Evolutionary conservation across 2,797 vertebrate genomes (phyloP).

Genomic region (Uromys caudimaculatus): DNA sequence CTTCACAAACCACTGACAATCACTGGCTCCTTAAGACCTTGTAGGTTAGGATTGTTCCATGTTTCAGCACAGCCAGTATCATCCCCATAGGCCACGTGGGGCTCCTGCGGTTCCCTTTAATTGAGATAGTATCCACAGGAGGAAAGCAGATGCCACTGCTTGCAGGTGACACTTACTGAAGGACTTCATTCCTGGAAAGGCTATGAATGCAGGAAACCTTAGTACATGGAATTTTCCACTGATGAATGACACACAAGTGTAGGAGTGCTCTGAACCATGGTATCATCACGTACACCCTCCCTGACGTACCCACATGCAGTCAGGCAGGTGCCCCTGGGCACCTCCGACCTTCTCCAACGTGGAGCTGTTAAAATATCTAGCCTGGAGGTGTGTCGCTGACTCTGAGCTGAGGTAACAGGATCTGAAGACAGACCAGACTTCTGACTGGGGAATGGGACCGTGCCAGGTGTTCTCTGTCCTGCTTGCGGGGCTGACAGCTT

Average conservation of each 20-base stretch:
- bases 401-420: not conserved
- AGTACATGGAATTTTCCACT: not conserved
- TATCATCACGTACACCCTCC: rapidly evolving
- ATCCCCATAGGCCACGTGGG: not conserved
- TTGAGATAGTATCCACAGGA: not conserved
- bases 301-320: no score
- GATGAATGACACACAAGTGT: not conserved
- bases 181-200: not conserved
- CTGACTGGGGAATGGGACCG: not conserved
- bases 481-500: not conserved
- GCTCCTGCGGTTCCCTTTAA: no score
- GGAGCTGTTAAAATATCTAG: not conserved
- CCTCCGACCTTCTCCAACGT: rapidly evolving
- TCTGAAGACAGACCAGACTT: not conserved
- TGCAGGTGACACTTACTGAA: not conserved
- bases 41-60: rapidly evolving
- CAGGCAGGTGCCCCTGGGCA: not conserved
- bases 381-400: not conserved
- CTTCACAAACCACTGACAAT: not conserved
- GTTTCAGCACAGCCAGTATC: not conserved
- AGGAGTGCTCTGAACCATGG: no score
- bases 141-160: not conserved
- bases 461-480: rapidly evolving
- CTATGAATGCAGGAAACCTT: rapidly evolving
- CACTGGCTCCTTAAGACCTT: not conserved